Conservation (phyloP, 2,797 vertebrate species). For the Thamnophis elegans region DNA sequence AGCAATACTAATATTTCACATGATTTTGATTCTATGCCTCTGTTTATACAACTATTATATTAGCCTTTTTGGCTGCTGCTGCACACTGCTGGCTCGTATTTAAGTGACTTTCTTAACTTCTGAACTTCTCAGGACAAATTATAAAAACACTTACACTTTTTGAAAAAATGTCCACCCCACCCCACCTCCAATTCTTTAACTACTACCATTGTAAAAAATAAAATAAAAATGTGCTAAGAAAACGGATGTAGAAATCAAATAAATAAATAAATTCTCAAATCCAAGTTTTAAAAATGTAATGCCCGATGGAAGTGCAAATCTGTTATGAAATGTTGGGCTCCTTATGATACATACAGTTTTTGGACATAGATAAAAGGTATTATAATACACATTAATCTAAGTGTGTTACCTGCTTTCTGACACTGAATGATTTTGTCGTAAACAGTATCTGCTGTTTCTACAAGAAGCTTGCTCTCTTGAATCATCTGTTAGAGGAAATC, state of each 20-base stretch:
- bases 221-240: not conserved
- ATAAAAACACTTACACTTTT: not conserved
- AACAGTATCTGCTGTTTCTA: conserved; percentile 85
- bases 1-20: too few relatives aligned
- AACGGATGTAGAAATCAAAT: not conserved
- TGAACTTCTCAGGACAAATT: not conserved
- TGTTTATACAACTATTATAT: too few relatives aligned
- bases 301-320: not conserved
- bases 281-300: not conserved
- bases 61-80: too few relatives aligned
- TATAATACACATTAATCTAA: not conserved
- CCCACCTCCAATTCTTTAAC: not conserved
- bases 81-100: too few relatives aligned
- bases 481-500: conserved; percentile 84
- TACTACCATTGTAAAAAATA: too few relatives aligned
- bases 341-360: not conserved
- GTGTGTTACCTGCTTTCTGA: conserved; percentile 87
- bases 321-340: not conserved
- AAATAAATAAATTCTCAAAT: not conserved
- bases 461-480: conserved; percentile 88
- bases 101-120: too few relatives aligned
- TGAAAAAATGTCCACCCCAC: not conserved
- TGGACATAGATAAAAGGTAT: not conserved
- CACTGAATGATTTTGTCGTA: conserved; percentile 91
- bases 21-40: too few relatives aligned